phyloP scores from a whole-genome alignment of 2,888 invertebrate species.

The Bombylius major region DNA sequence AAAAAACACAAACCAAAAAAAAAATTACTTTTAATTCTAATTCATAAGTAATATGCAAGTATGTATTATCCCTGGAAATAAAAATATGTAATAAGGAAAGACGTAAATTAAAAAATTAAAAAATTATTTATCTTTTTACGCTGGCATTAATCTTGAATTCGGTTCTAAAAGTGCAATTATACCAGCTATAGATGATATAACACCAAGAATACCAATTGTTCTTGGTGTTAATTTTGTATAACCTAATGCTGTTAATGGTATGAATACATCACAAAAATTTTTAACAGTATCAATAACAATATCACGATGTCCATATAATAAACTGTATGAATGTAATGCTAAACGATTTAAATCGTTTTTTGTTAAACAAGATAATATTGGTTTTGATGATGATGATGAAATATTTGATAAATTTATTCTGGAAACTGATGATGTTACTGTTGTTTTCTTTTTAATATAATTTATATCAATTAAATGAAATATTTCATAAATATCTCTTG shows the following conservation, averaged over 20 bases:
- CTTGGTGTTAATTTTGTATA: slow-evolving; percentile 65
- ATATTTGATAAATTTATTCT: slow-evolving; percentile 10
- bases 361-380: slow-evolving; percentile 21
- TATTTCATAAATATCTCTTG: slow-evolving; percentile 78
- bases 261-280: slow-evolving; percentile 76
- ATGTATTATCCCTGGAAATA: no score
- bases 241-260: slow-evolving; percentile 71
- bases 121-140: slow-evolving; percentile 22
- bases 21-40: no score
- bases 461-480: slow-evolving; percentile 46
- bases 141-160: slow-evolving; percentile 58
- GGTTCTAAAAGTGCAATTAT: slow-evolving; percentile 64
- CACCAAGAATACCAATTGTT: slow-evolving; percentile 63
- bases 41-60: no score
- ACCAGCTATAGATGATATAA: slow-evolving; percentile 69
- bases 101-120: no score
- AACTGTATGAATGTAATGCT: slow-evolving; percentile 23
- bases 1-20: no score
- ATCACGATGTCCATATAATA: slow-evolving; percentile 41
- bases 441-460: slow-evolving; percentile 25
- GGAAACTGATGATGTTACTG: slow-evolving; percentile 30
- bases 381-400: slow-evolving; percentile 7
- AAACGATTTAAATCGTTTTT: slow-evolving; percentile 21
- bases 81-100: no score
- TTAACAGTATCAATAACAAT: slow-evolving; percentile 71